Conservation (phyloP, 2,797 vertebrate genomes). For the Lophotriccus pileatus region DNA sequence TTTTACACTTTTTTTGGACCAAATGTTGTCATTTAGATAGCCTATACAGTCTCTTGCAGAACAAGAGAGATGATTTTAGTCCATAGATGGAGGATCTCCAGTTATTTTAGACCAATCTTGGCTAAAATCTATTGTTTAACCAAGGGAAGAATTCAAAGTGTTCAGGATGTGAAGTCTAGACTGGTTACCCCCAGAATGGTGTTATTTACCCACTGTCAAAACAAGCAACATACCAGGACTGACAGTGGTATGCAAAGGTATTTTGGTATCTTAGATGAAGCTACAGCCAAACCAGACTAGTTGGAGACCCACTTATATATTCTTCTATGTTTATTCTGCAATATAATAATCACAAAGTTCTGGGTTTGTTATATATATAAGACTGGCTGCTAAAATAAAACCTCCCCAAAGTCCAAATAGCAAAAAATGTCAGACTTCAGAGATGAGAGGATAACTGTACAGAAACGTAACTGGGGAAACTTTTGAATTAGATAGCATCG, state of each 20-base stretch:
- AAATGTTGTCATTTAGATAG: neutral
- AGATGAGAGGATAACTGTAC: neutral
- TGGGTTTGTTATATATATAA: neutral
- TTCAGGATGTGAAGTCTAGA: neutral
- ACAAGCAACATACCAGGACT: neutral
- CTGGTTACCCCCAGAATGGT: neutral
- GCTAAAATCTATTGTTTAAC: neutral
- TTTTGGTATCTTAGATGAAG: neutral
- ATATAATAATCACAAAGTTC: neutral
- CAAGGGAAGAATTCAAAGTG: neutral
- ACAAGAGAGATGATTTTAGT: neutral
- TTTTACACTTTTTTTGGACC: neutral
- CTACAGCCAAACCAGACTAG: neutral
- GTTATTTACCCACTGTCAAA: neutral
- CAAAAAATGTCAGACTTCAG: neutral
- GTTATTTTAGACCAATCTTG: neutral
- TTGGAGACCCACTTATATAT: neutral
- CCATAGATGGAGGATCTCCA: neutral
- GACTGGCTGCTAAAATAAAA: neutral
- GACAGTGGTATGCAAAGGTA: neutral
- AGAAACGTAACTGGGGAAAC: neutral
- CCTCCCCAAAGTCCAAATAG: neutral
- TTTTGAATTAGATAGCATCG: neutral
- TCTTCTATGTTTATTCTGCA: neutral
- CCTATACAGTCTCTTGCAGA: neutral